Percentiles rank a stretch among this genome's conserved stretches.
Conservation (phyloP, 2,888 invertebrate species). For the Philaethria dido region DNA sequence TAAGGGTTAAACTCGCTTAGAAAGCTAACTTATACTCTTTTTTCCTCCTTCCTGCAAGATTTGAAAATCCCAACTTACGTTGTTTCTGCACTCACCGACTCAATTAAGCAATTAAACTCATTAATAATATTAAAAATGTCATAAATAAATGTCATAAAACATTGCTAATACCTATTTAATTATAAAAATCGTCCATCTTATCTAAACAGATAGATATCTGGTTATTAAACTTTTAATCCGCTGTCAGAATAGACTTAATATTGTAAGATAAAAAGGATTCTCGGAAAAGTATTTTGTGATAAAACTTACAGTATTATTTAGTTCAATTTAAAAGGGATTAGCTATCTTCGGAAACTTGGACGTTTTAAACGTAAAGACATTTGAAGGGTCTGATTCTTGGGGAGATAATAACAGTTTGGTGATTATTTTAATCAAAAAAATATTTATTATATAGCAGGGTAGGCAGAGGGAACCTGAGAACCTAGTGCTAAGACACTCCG, state of each 20-base stretch:
- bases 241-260: conserved; percentile 25
- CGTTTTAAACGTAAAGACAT: conserved; percentile 35
- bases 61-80: no score
- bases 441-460: no score
- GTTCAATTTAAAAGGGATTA: conserved; percentile 64
- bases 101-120: background rate
- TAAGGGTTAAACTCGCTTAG: no score
- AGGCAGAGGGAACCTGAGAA: no score
- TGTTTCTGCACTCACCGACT: no score
- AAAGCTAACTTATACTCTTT: no score
- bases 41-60: no score
- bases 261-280: conserved; percentile 34
- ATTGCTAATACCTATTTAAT: no score
- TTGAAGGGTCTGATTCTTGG: conserved; percentile 9
- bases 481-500: no score
- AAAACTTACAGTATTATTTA: conserved; percentile 63
- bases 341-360: conserved; percentile 40
- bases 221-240: conserved; percentile 22
- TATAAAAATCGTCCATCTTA: conserved; percentile 2
- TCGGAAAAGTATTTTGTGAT: conserved; percentile 45
- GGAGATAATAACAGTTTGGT: background rate
- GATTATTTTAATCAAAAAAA: background rate
- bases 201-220: conserved; percentile 22
- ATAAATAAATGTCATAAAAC: background rate
- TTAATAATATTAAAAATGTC: background rate